Conservation (phyloP, 64 coral and sea anemone species). For the Acropora tenuis region DNA sequence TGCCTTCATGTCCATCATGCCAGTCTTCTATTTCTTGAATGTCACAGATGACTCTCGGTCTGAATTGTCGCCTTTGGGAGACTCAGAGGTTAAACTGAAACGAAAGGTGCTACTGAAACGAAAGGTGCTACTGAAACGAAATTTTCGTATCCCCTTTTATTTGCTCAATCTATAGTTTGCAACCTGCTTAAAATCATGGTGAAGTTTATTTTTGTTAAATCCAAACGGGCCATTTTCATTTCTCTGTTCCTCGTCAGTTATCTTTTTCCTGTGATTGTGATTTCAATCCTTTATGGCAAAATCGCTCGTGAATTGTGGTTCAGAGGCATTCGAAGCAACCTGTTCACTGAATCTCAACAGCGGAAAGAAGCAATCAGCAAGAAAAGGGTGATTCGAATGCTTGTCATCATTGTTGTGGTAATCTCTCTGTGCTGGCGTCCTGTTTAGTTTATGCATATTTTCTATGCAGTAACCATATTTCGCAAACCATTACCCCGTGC, state of each 20-base stretch:
- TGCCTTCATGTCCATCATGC: constrained; percentile 33
- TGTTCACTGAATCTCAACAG: background rate
- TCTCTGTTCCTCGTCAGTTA: constrained; percentile 46
- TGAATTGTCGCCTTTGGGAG: background rate
- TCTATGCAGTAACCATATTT: background rate
- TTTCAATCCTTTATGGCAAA: constrained; percentile 37
- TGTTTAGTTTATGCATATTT: constrained; percentile 9
- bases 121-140: background rate
- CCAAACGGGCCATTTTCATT: background rate
- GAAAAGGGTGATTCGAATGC: constrained; percentile 59
- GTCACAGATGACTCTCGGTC: background rate
- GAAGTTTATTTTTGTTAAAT: no score
- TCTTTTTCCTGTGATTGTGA: constrained; percentile 33
- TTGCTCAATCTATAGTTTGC: no score
- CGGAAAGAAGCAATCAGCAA: background rate
- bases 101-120: no score
- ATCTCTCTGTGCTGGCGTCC: constrained; percentile 70
- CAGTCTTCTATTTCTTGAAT: background rate
- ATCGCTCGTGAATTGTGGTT: constrained; percentile 51
- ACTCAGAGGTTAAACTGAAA: no score
- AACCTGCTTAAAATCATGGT: no score
- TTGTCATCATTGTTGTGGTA: constrained; percentile 32
- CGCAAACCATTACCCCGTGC: no score
- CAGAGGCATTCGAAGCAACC: constrained; percentile 25
- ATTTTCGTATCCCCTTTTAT: no score